Base-by-base conservation (phyloP, 2,888 invertebrate genomes). In the Melitaea athalia region DNA sequence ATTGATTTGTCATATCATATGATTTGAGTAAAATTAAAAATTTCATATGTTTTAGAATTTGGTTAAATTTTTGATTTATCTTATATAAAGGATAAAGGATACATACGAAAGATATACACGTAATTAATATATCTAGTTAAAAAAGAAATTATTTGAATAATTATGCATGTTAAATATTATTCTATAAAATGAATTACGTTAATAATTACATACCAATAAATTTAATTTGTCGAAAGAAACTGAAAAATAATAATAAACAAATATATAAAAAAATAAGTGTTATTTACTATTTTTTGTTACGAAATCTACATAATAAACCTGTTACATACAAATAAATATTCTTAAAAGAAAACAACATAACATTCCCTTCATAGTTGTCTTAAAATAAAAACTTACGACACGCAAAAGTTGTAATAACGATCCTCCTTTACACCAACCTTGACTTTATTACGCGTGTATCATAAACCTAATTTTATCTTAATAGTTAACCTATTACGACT, bases 351-450 rank as follows among this genome's bases (percentile, higher is more conserved):
- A 38, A 57, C 15, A 57, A 1, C 24, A 24, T 24, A n/a, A n/a
- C 10, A 57, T 57, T 38, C 42, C 38, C 15, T 57, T 17, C 57
- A 17, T 57, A 57, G 57, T 57, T 57, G n/a, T 15, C 38, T 57
- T 33, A 15, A 50, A 69, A 69, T 57, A 64, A 70, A 70, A 70
- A 61, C 45, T 64, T 59, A 67, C 62, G 63, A 14, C 45, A 53
- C 61, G 59, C 67, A 70, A 62, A 64, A 45, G 59, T 38, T 67
- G 17, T 61, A 67, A 62, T 64, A 67, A 70, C 61, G 61, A 47
- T 50, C 17, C 57, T 57, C 33, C 15, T 52, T 70, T n/a, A 45
- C 43, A 5, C 33, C 42, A 47, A 38, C 64, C 67, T 64, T 67
- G 70, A 57, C 57, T 57, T 57, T 57, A 57, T 42, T 57, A 42